Conservation (phyloP, 2,888 invertebrate genomes). For the Apamea monoglypha region DNA sequence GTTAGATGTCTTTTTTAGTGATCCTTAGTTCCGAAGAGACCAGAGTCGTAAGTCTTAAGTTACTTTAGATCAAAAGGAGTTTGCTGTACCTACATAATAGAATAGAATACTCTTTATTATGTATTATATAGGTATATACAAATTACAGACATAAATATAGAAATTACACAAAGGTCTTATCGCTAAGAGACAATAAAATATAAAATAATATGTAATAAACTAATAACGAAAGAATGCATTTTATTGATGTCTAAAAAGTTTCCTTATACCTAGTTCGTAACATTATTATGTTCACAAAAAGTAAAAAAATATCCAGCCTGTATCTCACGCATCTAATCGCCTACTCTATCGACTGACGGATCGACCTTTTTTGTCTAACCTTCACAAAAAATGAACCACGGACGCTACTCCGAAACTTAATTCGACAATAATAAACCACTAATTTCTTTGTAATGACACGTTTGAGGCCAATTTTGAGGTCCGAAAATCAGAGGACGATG, state of each 20-base stretch:
- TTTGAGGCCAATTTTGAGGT: conserved; percentile 64
- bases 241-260: neutral
- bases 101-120: no score
- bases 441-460: conserved; percentile 83
- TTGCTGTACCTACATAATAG: neutral
- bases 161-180: no score
- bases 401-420: conserved; percentile 78
- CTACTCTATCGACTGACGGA: conserved; percentile 72
- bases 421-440: conserved; percentile 79
- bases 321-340: conserved; percentile 71
- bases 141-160: no score
- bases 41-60: neutral
- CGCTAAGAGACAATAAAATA: no score
- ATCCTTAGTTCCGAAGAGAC: neutral
- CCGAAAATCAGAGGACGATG: conserved; percentile 55
- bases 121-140: no score
- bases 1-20: neutral
- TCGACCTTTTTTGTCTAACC: conserved; percentile 70
- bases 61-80: neutral
- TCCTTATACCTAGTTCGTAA: neutral
- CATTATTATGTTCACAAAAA: neutral
- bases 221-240: neutral
- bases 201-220: neutral
- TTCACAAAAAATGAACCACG: conserved; percentile 65
- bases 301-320: conserved; percentile 48